These are phyloP conservation scores for Drosophila colorata DNA, from an alignment of 2,888 invertebrate genomes.

Conservation along the genomic window DNA sequence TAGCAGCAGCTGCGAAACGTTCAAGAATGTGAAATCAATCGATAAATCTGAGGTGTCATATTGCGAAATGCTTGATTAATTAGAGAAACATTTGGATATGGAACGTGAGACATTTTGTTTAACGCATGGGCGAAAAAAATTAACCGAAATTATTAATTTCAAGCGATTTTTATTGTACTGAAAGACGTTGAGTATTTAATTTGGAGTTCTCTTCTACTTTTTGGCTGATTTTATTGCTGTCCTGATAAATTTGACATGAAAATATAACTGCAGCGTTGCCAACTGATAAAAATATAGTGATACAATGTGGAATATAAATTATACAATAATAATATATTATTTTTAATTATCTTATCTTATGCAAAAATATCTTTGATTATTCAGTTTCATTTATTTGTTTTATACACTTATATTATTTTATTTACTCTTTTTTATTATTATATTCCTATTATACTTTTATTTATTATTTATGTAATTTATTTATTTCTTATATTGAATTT, in stretches of 20 bases:
- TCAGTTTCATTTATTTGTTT: no score
- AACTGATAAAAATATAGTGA: no score
- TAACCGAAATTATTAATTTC: not conserved
- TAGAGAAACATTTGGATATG: slow-evolving; percentile 8
- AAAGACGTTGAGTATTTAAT: no score
- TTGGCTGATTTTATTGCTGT: no score
- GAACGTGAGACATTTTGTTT: slow-evolving; percentile 33
- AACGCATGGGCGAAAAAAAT: not conserved
- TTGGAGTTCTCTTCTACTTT: no score
- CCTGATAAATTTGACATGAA: not conserved
- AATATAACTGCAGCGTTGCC: not conserved
- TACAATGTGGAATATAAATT: no score
- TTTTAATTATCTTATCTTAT: no score
- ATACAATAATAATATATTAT: no score
- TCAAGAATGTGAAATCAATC: slow-evolving; percentile 24
- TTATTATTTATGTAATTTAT: not conserved
- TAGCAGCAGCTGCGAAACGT: slow-evolving; percentile 18
- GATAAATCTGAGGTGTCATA: slow-evolving; percentile 25
- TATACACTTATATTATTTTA: no score
- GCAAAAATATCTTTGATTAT: no score
- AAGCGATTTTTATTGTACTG: no score
- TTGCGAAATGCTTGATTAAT: slow-evolving; percentile 4
- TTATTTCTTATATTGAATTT: not conserved
- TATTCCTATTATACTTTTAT: not conserved
- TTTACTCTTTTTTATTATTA: not conserved